Evolutionary conservation across 2,113 vertebrate species (phyloP).

Genomic region (Pimephales promelas): DNA sequence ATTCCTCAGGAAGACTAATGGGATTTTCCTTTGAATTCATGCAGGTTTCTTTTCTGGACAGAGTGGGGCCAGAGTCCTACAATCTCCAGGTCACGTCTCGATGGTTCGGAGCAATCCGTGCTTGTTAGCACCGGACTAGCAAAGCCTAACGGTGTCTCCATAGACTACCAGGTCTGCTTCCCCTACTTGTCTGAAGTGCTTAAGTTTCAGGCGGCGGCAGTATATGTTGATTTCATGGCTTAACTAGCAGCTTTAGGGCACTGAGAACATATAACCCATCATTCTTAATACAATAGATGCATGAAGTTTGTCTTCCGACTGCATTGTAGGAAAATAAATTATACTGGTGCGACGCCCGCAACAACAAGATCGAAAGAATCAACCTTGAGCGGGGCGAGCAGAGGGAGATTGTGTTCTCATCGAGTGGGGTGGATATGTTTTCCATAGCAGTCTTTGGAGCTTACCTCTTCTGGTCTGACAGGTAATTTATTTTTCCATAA

Average conservation of each 20-base stretch:
- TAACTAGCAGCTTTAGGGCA: conserved; percentile 48
- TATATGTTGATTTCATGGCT: conserved; percentile 33
- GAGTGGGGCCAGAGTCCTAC: conserved; percentile 87
- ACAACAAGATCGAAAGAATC: conserved; percentile 89
- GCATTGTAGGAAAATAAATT: conserved; percentile 88
- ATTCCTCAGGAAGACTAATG: background rate
- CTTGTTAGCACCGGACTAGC: conserved; percentile 81
- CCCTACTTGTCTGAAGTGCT: background rate
- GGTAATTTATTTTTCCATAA: conserved; percentile 89
- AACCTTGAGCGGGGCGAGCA: conserved; percentile 84
- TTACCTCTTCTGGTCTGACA: conserved; percentile 95
- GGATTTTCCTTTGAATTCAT: conserved; percentile 3
- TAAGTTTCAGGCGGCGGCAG: conserved; percentile 28
- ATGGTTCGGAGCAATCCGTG: conserved; percentile 82
- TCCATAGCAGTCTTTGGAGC: conserved; percentile 87
- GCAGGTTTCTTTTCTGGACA: conserved; percentile 88
- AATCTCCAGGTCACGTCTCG: conserved; percentile 82
- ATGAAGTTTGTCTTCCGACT: conserved; percentile 74
- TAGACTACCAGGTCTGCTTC: conserved; percentile 84
- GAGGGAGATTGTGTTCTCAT: conserved; percentile 86
- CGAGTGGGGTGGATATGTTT: conserved; percentile 87
- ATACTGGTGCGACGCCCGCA: conserved; percentile 90
- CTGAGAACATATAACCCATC: conserved; percentile 49
- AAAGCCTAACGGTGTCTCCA: conserved; percentile 86
- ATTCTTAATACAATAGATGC: conserved; percentile 62